phyloP scores from a whole-genome alignment of 2,113 vertebrate species.

The Paramormyrops kingsleyae region DNA sequence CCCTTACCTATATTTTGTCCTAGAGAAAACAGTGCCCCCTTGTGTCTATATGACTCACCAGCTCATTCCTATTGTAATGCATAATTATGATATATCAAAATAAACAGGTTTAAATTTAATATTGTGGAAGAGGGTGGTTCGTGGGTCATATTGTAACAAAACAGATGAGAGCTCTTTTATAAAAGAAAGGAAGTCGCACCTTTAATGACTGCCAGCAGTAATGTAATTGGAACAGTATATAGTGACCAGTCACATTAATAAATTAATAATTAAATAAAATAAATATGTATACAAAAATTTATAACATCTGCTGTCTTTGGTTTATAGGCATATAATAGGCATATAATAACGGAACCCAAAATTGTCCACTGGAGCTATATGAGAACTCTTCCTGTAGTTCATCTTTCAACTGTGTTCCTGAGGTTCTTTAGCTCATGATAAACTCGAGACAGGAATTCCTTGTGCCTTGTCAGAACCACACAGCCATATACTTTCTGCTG shows the following conservation, averaged over 20 bases:
- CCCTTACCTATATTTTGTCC: neutral
- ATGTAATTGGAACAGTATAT: neutral
- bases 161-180: neutral
- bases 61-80: neutral
- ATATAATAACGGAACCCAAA: neutral
- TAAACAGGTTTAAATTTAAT: neutral
- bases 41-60: neutral
- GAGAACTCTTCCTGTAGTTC: slow-evolving; percentile 12
- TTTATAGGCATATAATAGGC: too few species aligned
- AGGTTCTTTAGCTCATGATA: slow-evolving; percentile 45
- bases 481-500: slow-evolving; percentile 68
- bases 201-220: neutral
- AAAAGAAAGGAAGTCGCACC: neutral
- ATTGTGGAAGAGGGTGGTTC: neutral
- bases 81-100: neutral
- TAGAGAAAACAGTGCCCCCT: neutral
- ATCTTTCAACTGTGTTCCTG: slow-evolving; percentile 33
- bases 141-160: neutral
- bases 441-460: slow-evolving; percentile 45
- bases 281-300: neutral
- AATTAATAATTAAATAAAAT: slow-evolving; percentile 4
- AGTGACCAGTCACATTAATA: neutral
- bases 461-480: slow-evolving; percentile 54
- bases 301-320: neutral
- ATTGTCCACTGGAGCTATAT: neutral